These are phyloP conservation scores for Enteromius thamalakanensis DNA, from an alignment of 2,797 vertebrate species.

Conservation along the genomic window DNA sequence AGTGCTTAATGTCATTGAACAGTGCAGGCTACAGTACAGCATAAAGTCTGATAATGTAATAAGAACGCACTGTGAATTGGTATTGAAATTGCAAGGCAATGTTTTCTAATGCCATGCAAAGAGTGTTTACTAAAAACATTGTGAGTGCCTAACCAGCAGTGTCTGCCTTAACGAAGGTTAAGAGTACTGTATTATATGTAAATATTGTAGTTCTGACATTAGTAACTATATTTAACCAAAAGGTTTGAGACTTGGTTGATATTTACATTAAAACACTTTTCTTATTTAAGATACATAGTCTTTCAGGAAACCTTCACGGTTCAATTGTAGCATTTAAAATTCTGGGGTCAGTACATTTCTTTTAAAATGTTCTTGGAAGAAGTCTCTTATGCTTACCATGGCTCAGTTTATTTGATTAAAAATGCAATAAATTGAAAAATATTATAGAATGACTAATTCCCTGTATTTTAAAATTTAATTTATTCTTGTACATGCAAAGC, in stretches of 20 bases:
- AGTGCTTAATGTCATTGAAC: neutral
- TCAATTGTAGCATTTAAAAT: neutral
- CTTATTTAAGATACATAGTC: neutral
- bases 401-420: neutral
- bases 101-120: neutral
- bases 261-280: neutral
- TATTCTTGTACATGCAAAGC: neutral
- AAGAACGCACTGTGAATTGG: neutral
- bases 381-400: neutral
- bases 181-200: neutral
- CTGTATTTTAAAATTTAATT: neutral
- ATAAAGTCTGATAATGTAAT: neutral
- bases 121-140: constrained; percentile 22
- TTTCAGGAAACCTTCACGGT: neutral
- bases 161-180: constrained; percentile 7
- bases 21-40: neutral
- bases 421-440: neutral
- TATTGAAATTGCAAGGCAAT: neutral
- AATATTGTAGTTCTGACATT: neutral
- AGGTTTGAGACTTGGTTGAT: neutral
- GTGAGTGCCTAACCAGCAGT: neutral
- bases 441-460: neutral
- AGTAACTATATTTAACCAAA: neutral
- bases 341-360: neutral
- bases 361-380: neutral